A percentile compares a stretch with the other conserved stretches of the same genome.
Evolutionary conservation across 2,797 vertebrate genomes (phyloP).

Genomic region (Thunnus albacares): DNA sequence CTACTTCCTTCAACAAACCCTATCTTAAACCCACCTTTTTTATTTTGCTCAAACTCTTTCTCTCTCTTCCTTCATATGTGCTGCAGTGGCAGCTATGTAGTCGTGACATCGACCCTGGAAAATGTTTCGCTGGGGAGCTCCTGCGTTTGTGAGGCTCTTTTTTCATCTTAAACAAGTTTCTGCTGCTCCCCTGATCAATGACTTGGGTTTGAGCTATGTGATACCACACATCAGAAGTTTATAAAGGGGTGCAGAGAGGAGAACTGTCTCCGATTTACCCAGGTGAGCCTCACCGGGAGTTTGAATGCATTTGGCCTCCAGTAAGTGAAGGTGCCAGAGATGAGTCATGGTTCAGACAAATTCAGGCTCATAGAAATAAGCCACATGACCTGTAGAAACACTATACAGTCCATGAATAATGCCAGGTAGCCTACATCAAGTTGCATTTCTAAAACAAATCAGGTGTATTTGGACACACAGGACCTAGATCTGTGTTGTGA

Average conservation of each 20-base stretch:
- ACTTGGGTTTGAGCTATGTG: conserved; percentile 43
- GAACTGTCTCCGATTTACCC: conserved; percentile 36
- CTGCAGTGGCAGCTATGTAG: conserved; percentile 52
- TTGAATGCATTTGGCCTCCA: conserved; percentile 44
- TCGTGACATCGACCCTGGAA: conserved; percentile 64
- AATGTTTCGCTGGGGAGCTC: conserved; percentile 48
- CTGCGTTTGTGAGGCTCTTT: conserved; percentile 15
- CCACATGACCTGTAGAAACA: conserved; percentile 29
- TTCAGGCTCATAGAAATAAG: conserved; percentile 35
- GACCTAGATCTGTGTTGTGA: neutral
- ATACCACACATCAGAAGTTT: conserved; percentile 44
- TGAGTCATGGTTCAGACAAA: conserved; percentile 45
- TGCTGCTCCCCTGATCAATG: conserved; percentile 60
- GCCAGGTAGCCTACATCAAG: neutral
- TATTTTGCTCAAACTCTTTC: conserved; percentile 23
- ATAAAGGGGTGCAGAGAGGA: conserved; percentile 38
- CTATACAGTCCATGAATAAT: conserved; percentile 34
- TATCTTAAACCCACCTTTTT: conserved; percentile 34
- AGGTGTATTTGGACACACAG: conserved; percentile 22
- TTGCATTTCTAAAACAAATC: conserved; percentile 38
- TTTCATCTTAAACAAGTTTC: conserved; percentile 59
- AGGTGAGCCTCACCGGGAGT: conserved; percentile 45
- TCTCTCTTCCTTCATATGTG: conserved; percentile 24
- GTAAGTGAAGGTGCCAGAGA: conserved; percentile 37
- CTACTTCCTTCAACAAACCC: conserved; percentile 68